Base-by-base conservation (phyloP, 2,888 invertebrate genomes). In the Hyalella azteca region DNA sequence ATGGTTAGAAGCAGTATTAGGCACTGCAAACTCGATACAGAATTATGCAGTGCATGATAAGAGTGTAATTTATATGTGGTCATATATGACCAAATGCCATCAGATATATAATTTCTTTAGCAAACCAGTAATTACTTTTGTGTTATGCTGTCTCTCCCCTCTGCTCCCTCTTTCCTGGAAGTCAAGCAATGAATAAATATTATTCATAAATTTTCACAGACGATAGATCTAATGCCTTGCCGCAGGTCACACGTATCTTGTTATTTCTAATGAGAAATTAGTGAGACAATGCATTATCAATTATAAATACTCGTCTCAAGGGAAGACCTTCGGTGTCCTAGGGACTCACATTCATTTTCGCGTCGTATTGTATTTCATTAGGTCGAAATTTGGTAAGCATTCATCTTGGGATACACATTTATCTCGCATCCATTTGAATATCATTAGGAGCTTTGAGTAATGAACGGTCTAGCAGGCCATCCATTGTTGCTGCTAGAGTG, bases 391-490 rank as follows among this genome's bases (percentile, higher is more conserved):
- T 66, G 66, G 36, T 66, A 19, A 36, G 66, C 66, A 66, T 66
- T 66, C 66, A 66, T 66, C 66, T 66, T 66, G 19, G 36, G 66
- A 66, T 36, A 66, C 66, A 66, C 66, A 66, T 66, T 66, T 66
- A 66, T 66, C 66, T 66, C 29, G 66, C 66, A 66, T 66, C 66
- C 66, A 66, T 66, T 66, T 66, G 36, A 66, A 66, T 66, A 66
- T 66, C 66, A 66, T 66, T 66, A 66, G 66, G 66, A 36, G 36
- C 36, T 36, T 22, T 66, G 66, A 66, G 66, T 66, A 66, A 66
- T 39, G 36, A 66, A 66, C 36, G 66, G 29, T 36, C 66, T 66
- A 19, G 39, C 54, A 54, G 54, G 26, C 54, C 54, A 26, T 54
- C 54, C 54, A 54, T 54, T 54, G 54, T 54, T 54, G 29, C 26